Base-by-base conservation (phyloP, 1,140 invertebrate genomes). In the Pachypeltis micranthus region DNA sequence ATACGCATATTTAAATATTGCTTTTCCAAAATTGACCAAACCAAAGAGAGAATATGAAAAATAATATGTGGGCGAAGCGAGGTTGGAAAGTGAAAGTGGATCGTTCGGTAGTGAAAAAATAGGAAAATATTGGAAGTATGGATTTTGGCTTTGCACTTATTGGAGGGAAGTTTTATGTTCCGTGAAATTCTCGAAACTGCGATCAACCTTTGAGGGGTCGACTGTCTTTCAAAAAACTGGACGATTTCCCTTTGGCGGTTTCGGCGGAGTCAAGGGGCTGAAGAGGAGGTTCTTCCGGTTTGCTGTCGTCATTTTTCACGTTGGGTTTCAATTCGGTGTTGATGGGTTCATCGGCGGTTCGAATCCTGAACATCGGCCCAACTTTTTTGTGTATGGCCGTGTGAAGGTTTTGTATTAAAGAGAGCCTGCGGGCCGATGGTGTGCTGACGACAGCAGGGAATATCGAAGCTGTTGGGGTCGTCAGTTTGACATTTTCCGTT, bases 1-100 rank as follows among this genome's bases (percentile, higher is more conserved):
- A 51, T 57, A 12, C 21, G 27, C 27, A 57, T 28, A 26, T 57
- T 26, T 57, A 57, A 26, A 16, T 25, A 26, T 57, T 57, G 27
- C 23, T 26, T 57, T 57, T 57, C n/a, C 27, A 14, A 29, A 57
- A 57, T 57, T 57, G 55, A 57, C 55, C 26, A 29, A 57, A 57
- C 55, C n/a, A n/a, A n/a, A n/a, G n/a, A n/a, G n/a, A n/a, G n/a
- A n/a, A n/a, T n/a, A n/a, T n/a, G n/a, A 26, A 7, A 57, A 57
- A 57, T 57, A 26, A 26, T 57, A 14, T 57, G 10, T 57, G 7
- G 23, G 24, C 16, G 55, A 29, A 57, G 23, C 27, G 23, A 26
- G 55, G 55, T 57, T 23, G 26, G 55, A 28, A n/a, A n/a, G 47
- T 24, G 47, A 54, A 7, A 23, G 24, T 28, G 24, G 16, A 29